Base-by-base conservation (phyloP, 2,888 invertebrate genomes). In the Galerucella pusilla region DNA sequence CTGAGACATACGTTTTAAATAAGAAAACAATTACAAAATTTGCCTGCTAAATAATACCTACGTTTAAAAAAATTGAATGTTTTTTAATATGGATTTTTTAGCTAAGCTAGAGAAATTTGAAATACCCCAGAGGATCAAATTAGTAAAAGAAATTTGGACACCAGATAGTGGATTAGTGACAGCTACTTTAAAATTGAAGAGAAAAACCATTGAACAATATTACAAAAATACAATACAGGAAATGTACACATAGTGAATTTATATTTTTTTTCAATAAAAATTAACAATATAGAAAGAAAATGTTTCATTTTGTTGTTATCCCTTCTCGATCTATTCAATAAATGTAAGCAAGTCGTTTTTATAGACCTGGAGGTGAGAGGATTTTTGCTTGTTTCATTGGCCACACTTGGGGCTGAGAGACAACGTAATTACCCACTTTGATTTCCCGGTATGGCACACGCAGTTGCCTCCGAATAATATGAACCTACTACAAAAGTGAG, bases 141-240 rank as follows among this genome's bases (percentile, higher is more conserved):
- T 99, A 74, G 95, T 95, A 86, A 91, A 93, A 71, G 98, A 98
- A 84, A 93, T 95, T 77, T 99, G 99, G 99, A 96, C 97, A 1
- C 98, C 98, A 0, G 98, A 98, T 86, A 95, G 94, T 91, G 98
- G 97, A 73, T 91, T 99, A 68, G 97, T 99, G 12, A 99, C 99
- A 52, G 98, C 98, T 80, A 98, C 99, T 74, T 96, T 98, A 89
- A 99, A 99, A 90, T 91, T 99, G 86, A 98, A 98, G 88, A 91
- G 98, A 84, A 97, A 96, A 91, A 96, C 96, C 87, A 97, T 99
- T 83, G 96, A 98, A 89, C 94, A 96, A 81, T 92, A 93, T 83
- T 98, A 97, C 90, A 93, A 95, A 88, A 92, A 94, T 80, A 96
- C 96, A 89, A 96, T 98, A 85, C 94, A 94, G 87, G 91, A 94